Conservation (phyloP, 2,888 invertebrate species). For the Ectropis crepuscularia region DNA sequence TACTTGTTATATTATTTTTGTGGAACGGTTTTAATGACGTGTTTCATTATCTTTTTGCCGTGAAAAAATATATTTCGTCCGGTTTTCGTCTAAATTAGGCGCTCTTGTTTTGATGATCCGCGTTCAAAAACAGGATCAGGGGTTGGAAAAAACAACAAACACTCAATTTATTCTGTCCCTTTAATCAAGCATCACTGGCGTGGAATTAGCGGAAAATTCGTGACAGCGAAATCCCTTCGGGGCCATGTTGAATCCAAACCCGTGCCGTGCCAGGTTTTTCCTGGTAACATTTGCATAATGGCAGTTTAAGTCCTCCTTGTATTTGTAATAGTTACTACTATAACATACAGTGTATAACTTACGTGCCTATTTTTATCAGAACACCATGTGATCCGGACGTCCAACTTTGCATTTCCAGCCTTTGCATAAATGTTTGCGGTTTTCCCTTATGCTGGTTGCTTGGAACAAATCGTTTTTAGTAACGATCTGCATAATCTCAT, state of each 20-base stretch:
- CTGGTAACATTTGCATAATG: slow-evolving; percentile 54
- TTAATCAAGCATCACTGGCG: slow-evolving; percentile 43
- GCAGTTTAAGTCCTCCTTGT: slow-evolving; percentile 31
- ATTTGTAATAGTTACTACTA: slow-evolving; percentile 6
- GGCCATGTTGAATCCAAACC: slow-evolving; percentile 46
- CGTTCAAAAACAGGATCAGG: slow-evolving; percentile 39
- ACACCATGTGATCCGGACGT: too few species aligned
- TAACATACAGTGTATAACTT: slow-evolving; percentile 6
- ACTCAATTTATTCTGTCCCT: slow-evolving; percentile 45
- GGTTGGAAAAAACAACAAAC: slow-evolving; percentile 41
- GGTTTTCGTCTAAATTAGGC: slow-evolving; percentile 21
- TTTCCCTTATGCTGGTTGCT: too few species aligned
- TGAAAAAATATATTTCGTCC: neutral
- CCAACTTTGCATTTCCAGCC: too few species aligned
- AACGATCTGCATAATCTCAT: too few species aligned
- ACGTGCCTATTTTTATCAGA: neutral
- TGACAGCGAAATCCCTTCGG: slow-evolving; percentile 47
- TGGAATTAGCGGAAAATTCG: slow-evolving; percentile 48
- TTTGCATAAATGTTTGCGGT: too few species aligned
- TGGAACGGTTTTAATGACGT: neutral
- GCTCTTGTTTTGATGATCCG: slow-evolving; percentile 31
- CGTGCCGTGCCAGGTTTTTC: slow-evolving; percentile 47
- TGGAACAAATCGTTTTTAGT: too few species aligned
- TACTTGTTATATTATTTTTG: neutral
- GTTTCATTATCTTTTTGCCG: neutral